Percentiles rank a stretch among this genome's conserved stretches.
phyloP scores from a whole-genome alignment of 2,888 invertebrate genomes.

The Tethea ocularis region DNA sequence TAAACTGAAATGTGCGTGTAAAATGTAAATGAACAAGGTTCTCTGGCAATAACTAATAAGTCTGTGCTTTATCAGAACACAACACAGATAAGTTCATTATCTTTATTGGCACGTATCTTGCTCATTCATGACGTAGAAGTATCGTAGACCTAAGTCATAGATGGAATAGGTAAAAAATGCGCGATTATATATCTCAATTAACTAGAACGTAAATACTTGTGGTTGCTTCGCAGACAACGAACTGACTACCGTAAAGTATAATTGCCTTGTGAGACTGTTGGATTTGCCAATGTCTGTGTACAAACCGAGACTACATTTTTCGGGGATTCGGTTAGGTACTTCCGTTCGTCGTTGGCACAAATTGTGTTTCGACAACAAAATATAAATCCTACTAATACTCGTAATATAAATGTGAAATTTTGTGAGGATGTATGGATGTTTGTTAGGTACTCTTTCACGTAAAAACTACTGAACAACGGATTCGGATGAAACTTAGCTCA shows the following conservation, averaged over 20 bases:
- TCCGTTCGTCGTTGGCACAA: background rate
- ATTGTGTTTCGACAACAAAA: background rate
- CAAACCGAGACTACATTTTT: background rate
- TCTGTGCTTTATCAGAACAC: slow-evolving; percentile 7
- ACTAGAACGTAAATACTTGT: background rate
- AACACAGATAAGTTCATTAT: slow-evolving; percentile 8
- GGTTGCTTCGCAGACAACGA: background rate
- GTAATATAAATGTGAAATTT: too few relatives aligned
- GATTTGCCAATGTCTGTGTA: background rate
- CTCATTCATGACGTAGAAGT: background rate
- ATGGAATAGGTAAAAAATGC: background rate
- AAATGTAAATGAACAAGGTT: slow-evolving; percentile 6
- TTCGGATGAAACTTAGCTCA: too few relatives aligned
- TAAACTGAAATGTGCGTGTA: background rate
- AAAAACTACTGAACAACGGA: too few relatives aligned
- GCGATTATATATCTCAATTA: background rate
- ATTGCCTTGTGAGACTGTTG: background rate
- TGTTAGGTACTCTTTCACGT: too few relatives aligned
- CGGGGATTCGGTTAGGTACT: background rate
- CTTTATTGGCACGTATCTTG: background rate
- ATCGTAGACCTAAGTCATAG: background rate
- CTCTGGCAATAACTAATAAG: background rate
- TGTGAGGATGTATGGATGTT: too few relatives aligned
- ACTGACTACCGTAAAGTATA: background rate
- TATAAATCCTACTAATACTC: too few relatives aligned